These are phyloP conservation scores for Plusia festucae DNA, from an alignment of 2,888 invertebrate species.

Conservation along the genomic window DNA sequence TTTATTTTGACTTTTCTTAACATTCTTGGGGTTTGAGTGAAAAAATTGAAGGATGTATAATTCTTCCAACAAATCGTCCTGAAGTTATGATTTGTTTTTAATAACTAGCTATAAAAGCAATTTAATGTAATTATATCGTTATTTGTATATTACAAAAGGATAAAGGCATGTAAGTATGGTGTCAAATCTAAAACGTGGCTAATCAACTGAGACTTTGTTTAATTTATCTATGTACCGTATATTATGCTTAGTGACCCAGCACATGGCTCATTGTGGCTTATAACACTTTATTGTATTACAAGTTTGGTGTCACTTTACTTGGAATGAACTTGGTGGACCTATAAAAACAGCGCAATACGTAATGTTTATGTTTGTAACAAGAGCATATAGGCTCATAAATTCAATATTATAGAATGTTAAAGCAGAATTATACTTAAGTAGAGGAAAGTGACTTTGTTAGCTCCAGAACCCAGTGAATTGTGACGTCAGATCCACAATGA, in stretches of 20 bases:
- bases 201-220: conserved; percentile 11
- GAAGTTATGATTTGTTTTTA: no score
- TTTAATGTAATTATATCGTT: no score
- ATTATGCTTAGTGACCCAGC: conserved; percentile 7
- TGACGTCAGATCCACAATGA: no score
- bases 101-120: no score
- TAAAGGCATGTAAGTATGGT: not conserved
- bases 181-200: conserved; percentile 30
- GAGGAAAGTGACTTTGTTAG: not conserved
- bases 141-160: no score
- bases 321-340: not conserved
- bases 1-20: no score
- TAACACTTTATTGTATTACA: not conserved
- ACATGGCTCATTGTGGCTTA: conserved; percentile 9
- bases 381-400: not conserved
- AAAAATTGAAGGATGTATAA: no score
- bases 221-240: conserved; percentile 16
- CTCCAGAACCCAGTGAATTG: not conserved
- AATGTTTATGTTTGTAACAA: not conserved
- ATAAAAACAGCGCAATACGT: not conserved
- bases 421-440: no score
- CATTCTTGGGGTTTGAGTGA: no score
- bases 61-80: no score
- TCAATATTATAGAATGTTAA: no score
- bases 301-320: conserved; percentile 12